Base-by-base conservation (phyloP, 2,797 vertebrate species). In the Decapterus maruadsi region DNA sequence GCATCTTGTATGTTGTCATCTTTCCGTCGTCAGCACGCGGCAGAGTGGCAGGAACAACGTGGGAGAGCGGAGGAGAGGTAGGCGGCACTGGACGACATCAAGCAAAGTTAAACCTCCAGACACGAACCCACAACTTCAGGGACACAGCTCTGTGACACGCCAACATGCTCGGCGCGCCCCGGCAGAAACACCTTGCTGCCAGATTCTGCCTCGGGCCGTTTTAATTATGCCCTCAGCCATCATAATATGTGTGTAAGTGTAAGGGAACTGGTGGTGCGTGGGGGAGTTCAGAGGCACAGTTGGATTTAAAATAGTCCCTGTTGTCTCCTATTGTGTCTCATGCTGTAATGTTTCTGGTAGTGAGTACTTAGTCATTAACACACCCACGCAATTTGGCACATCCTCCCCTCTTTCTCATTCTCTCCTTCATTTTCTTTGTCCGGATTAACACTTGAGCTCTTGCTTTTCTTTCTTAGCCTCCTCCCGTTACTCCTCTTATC, bases 281-380 rank as follows among this genome's bases (percentile, higher is more conserved):
- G 13, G 53, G 64, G 46, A 48, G 36, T 48, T 84, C 68, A 83
- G 71, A 64, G 79, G 60, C 59, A 68, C 46, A 45, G 65, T 83
- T 72, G 68, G 72, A 62, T 82, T 87, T 86, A 67, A 90, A 89
- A 90, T 80, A 83, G 87, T 89, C 87, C 78, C 79, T 75, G 85
- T 87, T 90, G 87, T 90, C 82, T 85, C 66, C 77, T 61, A 68
- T 88, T 91, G 88, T 91, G 86, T 91, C 78, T 59, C 22, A 56
- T 73, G 81, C 89, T 87, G 86, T 84, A 74, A 89, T 85, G 80
- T 81, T 83, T 75, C 75, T 78, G 74, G 46, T 81, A 58, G 69
- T 75, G 78, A 90, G 81, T 77, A 75, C 72, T 86, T 85, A 75
- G 82, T 90, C 88, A 92, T 91, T 93, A 91, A 68, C 58, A 62